A percentile compares a stretch with the other conserved stretches of the same genome.
Conservation (phyloP, 2,888 invertebrate genomes). For the Euclidia mi region DNA sequence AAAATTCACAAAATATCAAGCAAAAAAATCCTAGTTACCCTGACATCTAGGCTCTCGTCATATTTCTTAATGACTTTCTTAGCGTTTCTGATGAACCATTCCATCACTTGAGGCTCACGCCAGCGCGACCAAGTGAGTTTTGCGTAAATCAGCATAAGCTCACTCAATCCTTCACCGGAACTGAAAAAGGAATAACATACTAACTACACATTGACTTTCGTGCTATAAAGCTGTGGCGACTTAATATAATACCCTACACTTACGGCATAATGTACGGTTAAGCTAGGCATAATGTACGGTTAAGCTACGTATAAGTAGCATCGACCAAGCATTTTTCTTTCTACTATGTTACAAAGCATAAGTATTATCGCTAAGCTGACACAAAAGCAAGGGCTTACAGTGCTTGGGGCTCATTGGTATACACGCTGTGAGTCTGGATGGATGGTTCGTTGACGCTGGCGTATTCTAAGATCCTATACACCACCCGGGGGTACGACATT, state of each 20-base stretch:
- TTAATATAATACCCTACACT: neutral
- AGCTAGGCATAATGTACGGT: neutral
- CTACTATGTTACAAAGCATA: too few species aligned
- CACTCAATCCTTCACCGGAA: slow-evolving; percentile 44
- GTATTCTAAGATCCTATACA: slow-evolving; percentile 53
- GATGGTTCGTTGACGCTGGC: slow-evolving; percentile 20
- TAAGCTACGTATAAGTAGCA: too few species aligned
- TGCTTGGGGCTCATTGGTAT: slow-evolving; percentile 12
- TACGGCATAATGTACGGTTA: neutral
- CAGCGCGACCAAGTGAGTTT: slow-evolving; percentile 64
- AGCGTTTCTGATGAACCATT: slow-evolving; percentile 65
- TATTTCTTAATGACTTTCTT: slow-evolving; percentile 46
- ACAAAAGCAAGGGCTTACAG: slow-evolving; percentile 26
- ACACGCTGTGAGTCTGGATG: slow-evolving; percentile 24
- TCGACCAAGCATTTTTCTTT: too few species aligned
- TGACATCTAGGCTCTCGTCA: slow-evolving; percentile 26
- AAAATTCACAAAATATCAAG: neutral
- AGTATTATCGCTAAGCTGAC: neutral
- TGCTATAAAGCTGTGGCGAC: neutral
- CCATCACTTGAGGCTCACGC: slow-evolving; percentile 64
- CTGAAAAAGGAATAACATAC: too few species aligned
- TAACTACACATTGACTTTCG: neutral
- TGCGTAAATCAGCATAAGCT: slow-evolving; percentile 62
- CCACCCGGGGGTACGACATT: slow-evolving; percentile 60
- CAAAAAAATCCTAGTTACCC: slow-evolving; percentile 44